phyloP scores from a whole-genome alignment of 1,140 invertebrate species.

The Drosophila serrata region DNA sequence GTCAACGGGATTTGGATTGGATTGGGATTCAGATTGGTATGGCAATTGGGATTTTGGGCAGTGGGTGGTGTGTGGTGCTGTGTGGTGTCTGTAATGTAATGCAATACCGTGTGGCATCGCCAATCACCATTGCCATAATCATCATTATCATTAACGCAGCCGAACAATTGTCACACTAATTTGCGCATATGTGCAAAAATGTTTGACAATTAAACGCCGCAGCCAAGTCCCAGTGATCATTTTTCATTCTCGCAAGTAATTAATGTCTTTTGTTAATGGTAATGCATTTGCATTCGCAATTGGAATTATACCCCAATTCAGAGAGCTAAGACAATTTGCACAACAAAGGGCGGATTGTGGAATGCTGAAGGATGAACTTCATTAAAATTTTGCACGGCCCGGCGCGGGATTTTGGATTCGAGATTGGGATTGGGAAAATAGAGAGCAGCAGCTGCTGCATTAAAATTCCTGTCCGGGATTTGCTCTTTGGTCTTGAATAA shows the following conservation, averaged over 20 bases:
- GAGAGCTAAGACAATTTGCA: constrained; percentile 58
- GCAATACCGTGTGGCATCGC: constrained; percentile 50
- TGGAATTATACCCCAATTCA: constrained; percentile 46
- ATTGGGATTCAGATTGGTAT: constrained; percentile 4
- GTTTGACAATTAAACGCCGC: constrained; percentile 71
- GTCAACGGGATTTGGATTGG: constrained; percentile 64
- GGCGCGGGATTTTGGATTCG: constrained; percentile 53
- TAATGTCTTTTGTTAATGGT: constrained; percentile 70
- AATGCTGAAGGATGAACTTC: constrained; percentile 49
- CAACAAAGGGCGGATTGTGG: constrained; percentile 53
- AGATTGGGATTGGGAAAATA: constrained; percentile 35
- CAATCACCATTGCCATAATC: constrained; percentile 33
- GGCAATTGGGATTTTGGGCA: constrained; percentile 24
- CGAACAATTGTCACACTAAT: constrained; percentile 69
- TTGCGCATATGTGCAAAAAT: constrained; percentile 75
- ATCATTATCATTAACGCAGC: constrained; percentile 72
- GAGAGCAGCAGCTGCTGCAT: constrained; percentile 66
- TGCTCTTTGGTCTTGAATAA: constrained; percentile 74
- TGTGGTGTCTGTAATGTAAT: constrained; percentile 52
- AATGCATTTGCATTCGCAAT: constrained; percentile 70
- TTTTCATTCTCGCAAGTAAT: constrained; percentile 70
- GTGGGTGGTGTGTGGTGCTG: not conserved
- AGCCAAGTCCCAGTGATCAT: constrained; percentile 39
- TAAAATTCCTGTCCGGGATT: constrained; percentile 67
- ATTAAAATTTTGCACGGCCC: constrained; percentile 63